phyloP scores from a whole-genome alignment of 1,140 invertebrate species.

The Centruroides sculpturatus region DNA sequence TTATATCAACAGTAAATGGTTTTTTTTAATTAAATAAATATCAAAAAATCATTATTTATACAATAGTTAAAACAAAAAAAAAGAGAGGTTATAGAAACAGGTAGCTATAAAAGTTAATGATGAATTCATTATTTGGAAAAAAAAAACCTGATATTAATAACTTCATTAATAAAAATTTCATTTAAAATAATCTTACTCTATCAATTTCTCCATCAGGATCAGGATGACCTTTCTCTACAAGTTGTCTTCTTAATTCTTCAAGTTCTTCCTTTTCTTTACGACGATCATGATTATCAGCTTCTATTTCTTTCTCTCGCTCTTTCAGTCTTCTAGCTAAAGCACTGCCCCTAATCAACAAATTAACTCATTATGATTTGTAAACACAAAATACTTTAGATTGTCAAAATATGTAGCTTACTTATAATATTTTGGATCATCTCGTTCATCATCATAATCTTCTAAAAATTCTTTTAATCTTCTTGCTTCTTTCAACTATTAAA shows the following conservation, averaged over 20 bases:
- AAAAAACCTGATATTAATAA: too few species aligned
- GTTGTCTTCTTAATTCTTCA: conserved; percentile 67
- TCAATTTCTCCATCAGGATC: conserved; percentile 72
- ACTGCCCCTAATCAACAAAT: conserved; percentile 45
- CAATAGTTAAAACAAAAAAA: too few species aligned
- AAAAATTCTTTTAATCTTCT: conserved; percentile 91
- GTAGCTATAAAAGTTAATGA: too few species aligned
- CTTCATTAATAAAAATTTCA: too few species aligned
- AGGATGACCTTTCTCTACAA: conserved; percentile 60
- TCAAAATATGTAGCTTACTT: conserved; percentile 9
- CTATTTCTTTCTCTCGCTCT: conserved; percentile 81
- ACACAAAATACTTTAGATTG: background rate
- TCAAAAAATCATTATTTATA: too few species aligned
- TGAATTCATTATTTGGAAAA: too few species aligned
- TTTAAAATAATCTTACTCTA: conserved; percentile 33
- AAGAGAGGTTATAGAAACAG: too few species aligned
- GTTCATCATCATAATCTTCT: conserved; percentile 96
- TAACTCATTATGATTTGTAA: background rate
- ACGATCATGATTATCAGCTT: conserved; percentile 74
- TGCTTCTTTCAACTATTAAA: conserved; percentile 57
- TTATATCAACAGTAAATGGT: too few species aligned
- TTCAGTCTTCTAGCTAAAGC: conserved; percentile 71
- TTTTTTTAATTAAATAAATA: too few species aligned
- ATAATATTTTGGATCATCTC: conserved; percentile 70
- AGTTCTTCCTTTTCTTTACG: conserved; percentile 82